phyloP scores from a whole-genome alignment of 2,797 vertebrate species.

The Schizopygopsis pylzovi region DNA sequence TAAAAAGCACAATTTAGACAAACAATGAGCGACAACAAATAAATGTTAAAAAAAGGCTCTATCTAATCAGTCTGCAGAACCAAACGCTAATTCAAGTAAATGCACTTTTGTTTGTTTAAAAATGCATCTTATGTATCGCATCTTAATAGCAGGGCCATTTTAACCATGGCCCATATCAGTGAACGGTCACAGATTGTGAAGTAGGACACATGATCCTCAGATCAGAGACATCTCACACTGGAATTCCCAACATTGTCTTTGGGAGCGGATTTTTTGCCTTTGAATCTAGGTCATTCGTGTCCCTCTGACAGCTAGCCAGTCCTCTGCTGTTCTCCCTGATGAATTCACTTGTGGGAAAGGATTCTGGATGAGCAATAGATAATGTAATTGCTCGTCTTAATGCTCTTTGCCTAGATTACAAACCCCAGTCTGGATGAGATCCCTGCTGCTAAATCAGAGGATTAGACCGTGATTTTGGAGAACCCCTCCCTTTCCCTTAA shows the following conservation, averaged over 20 bases:
- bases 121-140: neutral
- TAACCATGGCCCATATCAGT: neutral
- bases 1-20: too few relatives aligned
- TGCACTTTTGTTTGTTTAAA: neutral
- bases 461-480: slow-evolving; percentile 12
- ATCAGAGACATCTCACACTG: slow-evolving; percentile 36
- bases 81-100: too few relatives aligned
- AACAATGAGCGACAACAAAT: too few relatives aligned
- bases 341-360: slow-evolving; percentile 32
- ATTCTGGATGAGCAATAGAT: slow-evolving; percentile 28
- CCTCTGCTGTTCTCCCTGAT: slow-evolving; percentile 14
- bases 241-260: slow-evolving; percentile 45
- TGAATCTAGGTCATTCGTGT: slow-evolving; percentile 52
- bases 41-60: too few relatives aligned
- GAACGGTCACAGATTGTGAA: neutral
- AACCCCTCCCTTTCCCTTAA: slow-evolving; percentile 34
- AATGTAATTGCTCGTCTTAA: slow-evolving; percentile 25
- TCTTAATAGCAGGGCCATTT: neutral
- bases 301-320: slow-evolving; percentile 30
- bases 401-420: slow-evolving; percentile 26
- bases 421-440: neutral
- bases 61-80: too few relatives aligned
- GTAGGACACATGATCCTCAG: slow-evolving; percentile 6
- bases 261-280: slow-evolving; percentile 24
- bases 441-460: slow-evolving; percentile 7